Conservation (phyloP, 2,797 vertebrate genomes). For the Adelosebastes latens region DNA sequence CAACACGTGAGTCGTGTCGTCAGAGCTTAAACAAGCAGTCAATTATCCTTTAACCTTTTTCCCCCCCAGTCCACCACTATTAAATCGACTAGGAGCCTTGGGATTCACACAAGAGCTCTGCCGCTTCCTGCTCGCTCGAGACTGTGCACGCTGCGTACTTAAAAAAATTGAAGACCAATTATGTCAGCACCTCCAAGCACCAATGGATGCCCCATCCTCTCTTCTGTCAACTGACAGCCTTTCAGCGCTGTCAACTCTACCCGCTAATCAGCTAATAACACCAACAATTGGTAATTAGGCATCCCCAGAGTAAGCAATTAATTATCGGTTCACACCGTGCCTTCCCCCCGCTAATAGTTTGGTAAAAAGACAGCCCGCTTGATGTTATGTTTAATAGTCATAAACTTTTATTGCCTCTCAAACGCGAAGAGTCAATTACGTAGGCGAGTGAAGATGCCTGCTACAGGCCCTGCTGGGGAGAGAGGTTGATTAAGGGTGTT, state of each 20-base stretch:
- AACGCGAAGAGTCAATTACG: constrained; percentile 84
- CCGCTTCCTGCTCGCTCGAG: constrained; percentile 17
- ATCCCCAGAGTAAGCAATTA: constrained; percentile 82
- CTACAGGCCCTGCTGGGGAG: constrained; percentile 64
- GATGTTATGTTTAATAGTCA: constrained; percentile 85
- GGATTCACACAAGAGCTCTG: constrained; percentile 22
- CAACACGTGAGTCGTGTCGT: not conserved
- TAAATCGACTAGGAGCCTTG: constrained; percentile 32
- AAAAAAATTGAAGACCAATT: constrained; percentile 64
- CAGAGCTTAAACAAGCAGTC: constrained; percentile 36
- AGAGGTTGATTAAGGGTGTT: constrained; percentile 80
- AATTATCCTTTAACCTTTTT: constrained; percentile 37
- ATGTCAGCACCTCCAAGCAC: constrained; percentile 55
- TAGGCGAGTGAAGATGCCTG: constrained; percentile 75
- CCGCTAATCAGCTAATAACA: constrained; percentile 80
- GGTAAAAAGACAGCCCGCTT: constrained; percentile 73
- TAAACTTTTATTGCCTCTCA: constrained; percentile 84
- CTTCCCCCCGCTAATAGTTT: constrained; percentile 78
- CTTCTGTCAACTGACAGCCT: constrained; percentile 64
- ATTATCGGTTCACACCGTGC: constrained; percentile 77
- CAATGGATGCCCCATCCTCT: constrained; percentile 46
- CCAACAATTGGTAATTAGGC: constrained; percentile 83
- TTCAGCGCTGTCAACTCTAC: constrained; percentile 73
- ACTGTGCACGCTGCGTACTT: constrained; percentile 28
- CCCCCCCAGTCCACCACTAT: constrained; percentile 13